phyloP scores from a whole-genome alignment of 2,888 invertebrate genomes.

The Globia sparganii region DNA sequence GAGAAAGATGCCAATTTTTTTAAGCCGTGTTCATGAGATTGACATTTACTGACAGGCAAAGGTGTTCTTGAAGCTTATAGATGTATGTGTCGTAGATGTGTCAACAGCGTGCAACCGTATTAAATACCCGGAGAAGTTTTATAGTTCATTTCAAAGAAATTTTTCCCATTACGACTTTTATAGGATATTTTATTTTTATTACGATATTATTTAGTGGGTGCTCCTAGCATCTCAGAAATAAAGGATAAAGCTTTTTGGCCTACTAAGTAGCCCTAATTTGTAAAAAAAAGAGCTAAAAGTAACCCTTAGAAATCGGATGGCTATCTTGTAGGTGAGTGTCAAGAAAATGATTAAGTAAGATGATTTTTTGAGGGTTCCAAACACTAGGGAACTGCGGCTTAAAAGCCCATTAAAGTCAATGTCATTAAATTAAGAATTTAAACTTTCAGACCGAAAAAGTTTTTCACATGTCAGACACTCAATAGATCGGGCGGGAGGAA shows the following conservation, averaged over 20 bases:
- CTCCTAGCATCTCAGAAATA: neutral
- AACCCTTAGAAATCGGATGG: neutral
- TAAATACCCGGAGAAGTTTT: neutral
- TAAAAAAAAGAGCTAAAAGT: no score
- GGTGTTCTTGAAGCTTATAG: constrained; percentile 13
- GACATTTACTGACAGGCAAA: constrained; percentile 32
- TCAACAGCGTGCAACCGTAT: neutral
- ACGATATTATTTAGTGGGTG: neutral
- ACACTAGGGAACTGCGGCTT: neutral
- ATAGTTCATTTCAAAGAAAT: neutral
- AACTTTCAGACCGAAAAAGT: neutral
- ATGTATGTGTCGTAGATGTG: neutral
- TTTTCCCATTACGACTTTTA: neutral
- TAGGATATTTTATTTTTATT: neutral
- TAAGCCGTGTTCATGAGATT: neutral
- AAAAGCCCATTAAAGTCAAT: neutral
- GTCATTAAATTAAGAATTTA: no score
- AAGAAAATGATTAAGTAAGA: constrained; percentile 7
- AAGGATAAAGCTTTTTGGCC: neutral
- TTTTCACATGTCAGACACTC: neutral
- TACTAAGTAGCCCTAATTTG: no score
- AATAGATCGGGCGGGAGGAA: no score
- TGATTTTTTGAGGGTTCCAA: neutral
- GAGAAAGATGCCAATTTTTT: constrained; percentile 48
- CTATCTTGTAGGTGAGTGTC: no score